A percentile compares a stretch with the other conserved stretches of the same genome.
Evolutionary conservation across 2,113 vertebrate species (phyloP).

Genomic region (Hippocampus guttulatus): DNA sequence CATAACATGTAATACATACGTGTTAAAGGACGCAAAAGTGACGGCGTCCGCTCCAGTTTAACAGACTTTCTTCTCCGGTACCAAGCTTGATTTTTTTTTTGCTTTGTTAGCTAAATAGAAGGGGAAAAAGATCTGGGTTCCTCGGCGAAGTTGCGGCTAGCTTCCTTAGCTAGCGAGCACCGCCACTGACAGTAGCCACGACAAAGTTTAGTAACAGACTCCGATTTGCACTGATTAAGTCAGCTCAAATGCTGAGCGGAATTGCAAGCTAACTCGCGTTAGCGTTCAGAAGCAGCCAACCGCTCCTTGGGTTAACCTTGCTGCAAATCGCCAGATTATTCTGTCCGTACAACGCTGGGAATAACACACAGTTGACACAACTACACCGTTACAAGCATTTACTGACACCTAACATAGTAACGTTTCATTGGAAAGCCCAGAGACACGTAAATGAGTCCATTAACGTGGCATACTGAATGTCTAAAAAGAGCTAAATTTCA

Average conservation of each 20-base stretch:
- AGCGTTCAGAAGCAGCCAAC: background rate
- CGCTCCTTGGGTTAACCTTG: constrained; percentile 13
- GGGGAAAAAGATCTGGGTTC: background rate
- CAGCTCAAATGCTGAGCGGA: background rate
- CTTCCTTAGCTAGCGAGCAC: constrained; percentile 23
- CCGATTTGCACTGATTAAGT: background rate
- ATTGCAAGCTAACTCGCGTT: background rate
- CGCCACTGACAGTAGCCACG: background rate
- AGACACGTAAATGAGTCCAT: background rate
- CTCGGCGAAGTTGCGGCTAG: constrained; percentile 24
- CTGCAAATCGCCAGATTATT: constrained; percentile 2
- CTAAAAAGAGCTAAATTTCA: constrained; percentile 27
- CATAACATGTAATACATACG: constrained; percentile 32
- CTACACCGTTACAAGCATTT: constrained; percentile 8
- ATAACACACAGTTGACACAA: constrained; percentile 20
- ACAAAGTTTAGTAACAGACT: background rate
- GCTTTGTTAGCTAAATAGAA: constrained; percentile 9
- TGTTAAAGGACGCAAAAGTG: constrained; percentile 27
- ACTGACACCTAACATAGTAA: constrained; percentile 16
- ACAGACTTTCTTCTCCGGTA: constrained; percentile 4
- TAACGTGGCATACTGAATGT: constrained; percentile 8
- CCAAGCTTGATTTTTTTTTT: background rate
- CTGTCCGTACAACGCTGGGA: background rate
- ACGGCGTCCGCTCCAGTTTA: constrained; percentile 57
- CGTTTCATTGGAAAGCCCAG: background rate